These are phyloP conservation scores for Whitmania pigra DNA, from an alignment of 1,140 invertebrate genomes.

Conservation along the genomic window DNA sequence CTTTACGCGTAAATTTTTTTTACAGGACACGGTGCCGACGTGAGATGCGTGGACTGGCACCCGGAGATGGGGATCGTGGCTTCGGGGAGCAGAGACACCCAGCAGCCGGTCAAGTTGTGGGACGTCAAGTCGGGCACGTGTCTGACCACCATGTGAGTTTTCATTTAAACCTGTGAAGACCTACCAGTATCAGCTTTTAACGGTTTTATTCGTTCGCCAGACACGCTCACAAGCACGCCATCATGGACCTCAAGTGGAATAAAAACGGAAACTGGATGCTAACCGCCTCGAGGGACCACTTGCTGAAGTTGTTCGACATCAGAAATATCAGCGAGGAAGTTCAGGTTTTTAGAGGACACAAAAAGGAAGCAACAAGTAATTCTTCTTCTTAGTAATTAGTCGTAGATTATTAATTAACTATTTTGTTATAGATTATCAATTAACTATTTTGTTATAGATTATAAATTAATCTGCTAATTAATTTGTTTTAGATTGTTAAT, in stretches of 20 bases:
- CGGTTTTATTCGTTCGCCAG: constrained; percentile 40
- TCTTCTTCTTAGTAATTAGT: too few relatives aligned
- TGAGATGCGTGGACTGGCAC: constrained; percentile 99
- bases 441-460: too few relatives aligned
- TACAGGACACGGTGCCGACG: constrained; percentile 91
- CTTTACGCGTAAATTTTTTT: background rate
- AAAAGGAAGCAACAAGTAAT: constrained; percentile 85
- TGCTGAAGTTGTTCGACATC: constrained; percentile 95
- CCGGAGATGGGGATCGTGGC: constrained; percentile 89
- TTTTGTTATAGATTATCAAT: background rate
- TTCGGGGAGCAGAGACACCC: constrained; percentile 97
- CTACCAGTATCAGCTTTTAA: background rate
- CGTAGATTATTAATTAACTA: background rate
- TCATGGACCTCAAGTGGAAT: constrained; percentile 99
- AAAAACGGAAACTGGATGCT: constrained; percentile 97
- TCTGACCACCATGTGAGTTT: constrained; percentile 52
- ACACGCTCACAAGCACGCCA: constrained; percentile 96
- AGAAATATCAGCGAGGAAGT: constrained; percentile 80
- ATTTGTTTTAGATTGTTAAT: too few relatives aligned
- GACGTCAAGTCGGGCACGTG: constrained; percentile 84
- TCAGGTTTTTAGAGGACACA: constrained; percentile 91
- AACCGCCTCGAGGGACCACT: constrained; percentile 92
- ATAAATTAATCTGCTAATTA: too few relatives aligned
- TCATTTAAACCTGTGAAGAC: background rate
- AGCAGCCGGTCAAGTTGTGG: constrained; percentile 98